Evolutionary conservation across 1,140 invertebrate genomes (phyloP).

Genomic region (Panonychus citri): DNA sequence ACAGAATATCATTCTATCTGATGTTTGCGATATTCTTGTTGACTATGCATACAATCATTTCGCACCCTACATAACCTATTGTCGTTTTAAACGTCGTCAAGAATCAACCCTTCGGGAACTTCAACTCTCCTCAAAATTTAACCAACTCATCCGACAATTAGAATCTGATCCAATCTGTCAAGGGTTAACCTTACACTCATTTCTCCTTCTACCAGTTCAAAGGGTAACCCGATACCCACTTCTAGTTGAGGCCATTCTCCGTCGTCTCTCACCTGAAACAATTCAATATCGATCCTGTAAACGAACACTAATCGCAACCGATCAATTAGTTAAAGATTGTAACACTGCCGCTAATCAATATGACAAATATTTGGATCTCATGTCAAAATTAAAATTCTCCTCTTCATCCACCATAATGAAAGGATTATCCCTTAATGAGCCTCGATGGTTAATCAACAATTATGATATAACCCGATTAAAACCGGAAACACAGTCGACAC

Average conservation of each 20-base stretch:
- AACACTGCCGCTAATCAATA: conserved; percentile 1
- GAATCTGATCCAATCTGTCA: conserved; percentile 63
- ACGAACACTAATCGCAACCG: conserved; percentile 47
- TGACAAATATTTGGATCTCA: conserved; percentile 1
- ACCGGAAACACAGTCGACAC: conserved; percentile 36
- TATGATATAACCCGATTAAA: conserved; percentile 53
- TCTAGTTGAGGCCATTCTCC: conserved; percentile 66
- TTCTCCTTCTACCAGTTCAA: conserved; percentile 93
- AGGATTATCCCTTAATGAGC: conserved; percentile 39
- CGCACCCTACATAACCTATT: conserved; percentile 67
- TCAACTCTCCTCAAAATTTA: conserved; percentile 39
- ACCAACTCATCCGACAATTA: conserved; percentile 40
- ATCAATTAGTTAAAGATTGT: conserved; percentile 31
- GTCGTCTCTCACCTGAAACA: conserved; percentile 33
- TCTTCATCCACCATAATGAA: conserved; percentile 23
- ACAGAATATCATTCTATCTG: conserved; percentile 50
- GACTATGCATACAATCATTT: conserved; percentile 56
- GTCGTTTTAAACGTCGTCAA: conserved; percentile 71
- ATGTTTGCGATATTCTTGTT: conserved; percentile 57
- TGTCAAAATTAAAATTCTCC: neutral
- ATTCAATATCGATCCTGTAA: conserved; percentile 50
- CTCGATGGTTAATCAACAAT: conserved; percentile 54
- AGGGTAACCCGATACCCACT: conserved; percentile 77
- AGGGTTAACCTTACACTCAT: conserved; percentile 64
- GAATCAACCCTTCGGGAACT: conserved; percentile 52